Conservation (phyloP, 2,113 vertebrate species). For the Emydocephalus ijimae region DNA sequence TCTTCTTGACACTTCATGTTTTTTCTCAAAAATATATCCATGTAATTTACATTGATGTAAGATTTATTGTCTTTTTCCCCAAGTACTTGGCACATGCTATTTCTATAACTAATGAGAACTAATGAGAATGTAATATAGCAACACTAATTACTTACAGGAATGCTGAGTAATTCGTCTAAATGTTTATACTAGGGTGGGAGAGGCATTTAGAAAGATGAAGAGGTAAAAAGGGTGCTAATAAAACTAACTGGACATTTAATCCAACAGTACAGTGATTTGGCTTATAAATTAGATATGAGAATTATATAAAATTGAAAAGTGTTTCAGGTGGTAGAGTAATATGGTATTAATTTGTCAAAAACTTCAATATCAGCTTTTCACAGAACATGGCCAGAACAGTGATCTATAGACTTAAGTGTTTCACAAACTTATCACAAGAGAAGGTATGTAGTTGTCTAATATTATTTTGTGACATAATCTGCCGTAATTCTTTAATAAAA, state of each 20-base stretch:
- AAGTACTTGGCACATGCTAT: neutral
- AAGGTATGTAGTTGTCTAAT: neutral
- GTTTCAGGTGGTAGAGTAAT: neutral
- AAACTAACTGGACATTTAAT: neutral
- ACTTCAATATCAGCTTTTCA: neutral
- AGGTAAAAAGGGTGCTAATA: slow-evolving; percentile 9
- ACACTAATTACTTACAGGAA: slow-evolving; percentile 35
- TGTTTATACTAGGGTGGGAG: slow-evolving; percentile 6
- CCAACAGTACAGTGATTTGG: neutral
- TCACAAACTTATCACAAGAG: neutral
- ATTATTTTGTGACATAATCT: neutral
- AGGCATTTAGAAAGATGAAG: slow-evolving; percentile 35
- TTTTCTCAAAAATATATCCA: neutral
- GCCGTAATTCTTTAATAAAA: neutral
- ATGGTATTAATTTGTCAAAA: neutral
- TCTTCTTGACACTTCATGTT: slow-evolving; percentile 14
- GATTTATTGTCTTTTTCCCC: neutral
- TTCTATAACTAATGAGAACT: slow-evolving; percentile 14
- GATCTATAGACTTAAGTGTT: neutral
- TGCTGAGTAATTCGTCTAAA: slow-evolving; percentile 29
- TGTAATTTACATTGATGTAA: neutral
- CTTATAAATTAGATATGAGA: neutral
- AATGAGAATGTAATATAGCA: neutral
- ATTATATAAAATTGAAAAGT: neutral
- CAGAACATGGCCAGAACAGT: neutral